Evolutionary conservation across 2,113 vertebrate genomes (phyloP).

Genomic region (Pseudonaja textilis): DNA sequence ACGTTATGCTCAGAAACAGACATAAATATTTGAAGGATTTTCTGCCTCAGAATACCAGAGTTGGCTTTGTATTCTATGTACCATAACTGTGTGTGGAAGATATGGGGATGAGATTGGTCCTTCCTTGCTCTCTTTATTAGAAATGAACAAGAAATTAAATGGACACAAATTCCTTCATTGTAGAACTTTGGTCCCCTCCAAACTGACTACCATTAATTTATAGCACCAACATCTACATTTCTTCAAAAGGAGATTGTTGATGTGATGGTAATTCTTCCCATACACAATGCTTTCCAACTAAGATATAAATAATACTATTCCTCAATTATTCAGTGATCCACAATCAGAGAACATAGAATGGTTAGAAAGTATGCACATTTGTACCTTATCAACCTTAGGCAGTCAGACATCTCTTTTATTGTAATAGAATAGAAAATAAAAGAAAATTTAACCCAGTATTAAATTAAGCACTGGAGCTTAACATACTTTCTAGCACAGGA

Average conservation of each 20-base stretch:
- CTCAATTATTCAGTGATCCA: slow-evolving; percentile 58
- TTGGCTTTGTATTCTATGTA: background rate
- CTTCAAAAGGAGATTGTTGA: background rate
- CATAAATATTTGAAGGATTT: background rate
- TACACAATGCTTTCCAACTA: slow-evolving; percentile 40
- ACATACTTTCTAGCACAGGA: slow-evolving; percentile 37
- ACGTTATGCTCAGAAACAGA: background rate
- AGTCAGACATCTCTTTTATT: slow-evolving; percentile 47
- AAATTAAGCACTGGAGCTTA: slow-evolving; percentile 72
- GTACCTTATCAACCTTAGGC: slow-evolving; percentile 53
- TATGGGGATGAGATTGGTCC: background rate
- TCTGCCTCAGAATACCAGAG: background rate
- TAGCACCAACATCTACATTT: background rate
- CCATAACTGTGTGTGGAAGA: background rate
- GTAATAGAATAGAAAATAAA: slow-evolving; percentile 50
- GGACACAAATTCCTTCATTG: slow-evolving; percentile 35
- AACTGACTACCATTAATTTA: slow-evolving; percentile 54
- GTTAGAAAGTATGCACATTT: slow-evolving; percentile 59
- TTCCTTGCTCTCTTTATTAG: background rate
- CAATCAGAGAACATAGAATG: slow-evolving; percentile 53
- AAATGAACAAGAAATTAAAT: background rate
- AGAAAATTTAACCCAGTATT: slow-evolving; percentile 73
- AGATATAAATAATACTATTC: slow-evolving; percentile 56
- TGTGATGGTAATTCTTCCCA: background rate
- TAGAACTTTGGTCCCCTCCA: slow-evolving; percentile 41